These are phyloP conservation scores for Calycopis cecrops DNA, from an alignment of 1,140 invertebrate species.

Conservation along the genomic window DNA sequence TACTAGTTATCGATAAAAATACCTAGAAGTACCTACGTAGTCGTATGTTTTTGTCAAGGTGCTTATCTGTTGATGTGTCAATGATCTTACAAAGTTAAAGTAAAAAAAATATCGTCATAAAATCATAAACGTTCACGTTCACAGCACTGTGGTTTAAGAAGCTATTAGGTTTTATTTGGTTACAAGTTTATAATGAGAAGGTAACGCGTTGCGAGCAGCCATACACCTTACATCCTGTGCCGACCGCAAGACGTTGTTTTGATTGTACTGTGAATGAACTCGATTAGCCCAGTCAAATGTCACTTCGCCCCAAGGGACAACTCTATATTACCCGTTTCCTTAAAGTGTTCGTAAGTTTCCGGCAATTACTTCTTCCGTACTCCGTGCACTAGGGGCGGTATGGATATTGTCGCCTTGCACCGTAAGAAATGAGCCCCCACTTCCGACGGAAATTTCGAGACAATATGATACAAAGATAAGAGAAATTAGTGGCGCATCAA, in stretches of 20 bases:
- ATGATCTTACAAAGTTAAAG: too few species aligned
- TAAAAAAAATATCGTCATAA: background rate
- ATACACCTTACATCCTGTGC: conserved; percentile 55
- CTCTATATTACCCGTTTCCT: conserved; percentile 60
- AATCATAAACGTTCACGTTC: too few species aligned
- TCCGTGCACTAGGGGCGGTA: conserved; percentile 40
- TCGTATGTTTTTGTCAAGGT: too few species aligned
- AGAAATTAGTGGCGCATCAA: too few species aligned
- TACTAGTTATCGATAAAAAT: too few species aligned
- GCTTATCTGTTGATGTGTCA: too few species aligned
- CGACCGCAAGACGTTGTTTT: conserved; percentile 54
- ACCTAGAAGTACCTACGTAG: too few species aligned
- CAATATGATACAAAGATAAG: conserved; percentile 18
- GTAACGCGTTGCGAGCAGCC: conserved; percentile 29
- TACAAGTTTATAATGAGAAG: background rate
- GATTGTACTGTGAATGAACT: conserved; percentile 54
- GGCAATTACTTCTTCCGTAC: conserved; percentile 67
- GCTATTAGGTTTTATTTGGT: conserved; percentile 2
- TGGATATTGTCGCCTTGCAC: conserved; percentile 48
- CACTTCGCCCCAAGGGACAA: conserved; percentile 53
- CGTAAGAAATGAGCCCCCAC: conserved; percentile 45
- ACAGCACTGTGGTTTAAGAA: conserved; percentile 4
- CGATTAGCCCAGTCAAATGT: conserved; percentile 69
- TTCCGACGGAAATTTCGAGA: conserved; percentile 64
- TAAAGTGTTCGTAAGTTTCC: conserved; percentile 55